Conservation (phyloP, 2,888 invertebrate genomes). For the Ectemnius lituratus region DNA sequence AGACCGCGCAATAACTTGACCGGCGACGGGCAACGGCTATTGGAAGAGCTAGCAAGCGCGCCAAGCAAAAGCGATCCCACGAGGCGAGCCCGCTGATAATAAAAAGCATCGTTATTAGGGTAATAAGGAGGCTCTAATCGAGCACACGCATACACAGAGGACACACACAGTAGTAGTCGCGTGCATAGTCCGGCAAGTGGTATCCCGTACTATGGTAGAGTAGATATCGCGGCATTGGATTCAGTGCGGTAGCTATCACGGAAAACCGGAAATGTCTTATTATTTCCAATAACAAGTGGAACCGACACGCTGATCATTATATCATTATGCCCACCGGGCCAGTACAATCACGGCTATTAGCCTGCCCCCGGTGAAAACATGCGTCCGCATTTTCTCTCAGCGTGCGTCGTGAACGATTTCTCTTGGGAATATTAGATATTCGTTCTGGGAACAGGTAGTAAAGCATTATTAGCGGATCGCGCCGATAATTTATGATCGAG, state of each 20-base stretch:
- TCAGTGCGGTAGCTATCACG: not conserved
- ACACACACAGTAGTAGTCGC: conserved; percentile 5
- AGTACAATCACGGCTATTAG: conserved; percentile 5
- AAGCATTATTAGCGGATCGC: conserved; percentile 37
- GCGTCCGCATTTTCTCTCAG: not conserved
- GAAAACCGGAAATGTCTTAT: conserved; percentile 49
- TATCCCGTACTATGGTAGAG: too few relatives aligned
- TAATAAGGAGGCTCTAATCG: conserved; percentile 32
- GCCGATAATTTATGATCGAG: conserved; percentile 61
- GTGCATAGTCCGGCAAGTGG: conserved; percentile 14
- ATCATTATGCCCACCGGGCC: conserved; percentile 15
- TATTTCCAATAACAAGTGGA: conserved; percentile 36
- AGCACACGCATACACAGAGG: conserved; percentile 18
- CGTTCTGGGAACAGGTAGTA: conserved; percentile 54
- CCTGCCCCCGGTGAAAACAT: not conserved
- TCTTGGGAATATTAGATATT: conserved; percentile 36
- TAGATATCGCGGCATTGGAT: not conserved
- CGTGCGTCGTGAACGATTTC: conserved; percentile 10
- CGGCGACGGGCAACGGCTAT: not conserved
- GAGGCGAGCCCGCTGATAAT: not conserved
- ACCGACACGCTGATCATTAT: conserved; percentile 4
- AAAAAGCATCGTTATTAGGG: conserved; percentile 5
- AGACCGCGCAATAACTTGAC: not conserved
- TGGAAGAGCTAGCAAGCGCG: not conserved
- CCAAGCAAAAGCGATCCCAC: not conserved